Base-by-base conservation (phyloP, 2,797 vertebrate species). In the Pogonophryne albipinna region DNA sequence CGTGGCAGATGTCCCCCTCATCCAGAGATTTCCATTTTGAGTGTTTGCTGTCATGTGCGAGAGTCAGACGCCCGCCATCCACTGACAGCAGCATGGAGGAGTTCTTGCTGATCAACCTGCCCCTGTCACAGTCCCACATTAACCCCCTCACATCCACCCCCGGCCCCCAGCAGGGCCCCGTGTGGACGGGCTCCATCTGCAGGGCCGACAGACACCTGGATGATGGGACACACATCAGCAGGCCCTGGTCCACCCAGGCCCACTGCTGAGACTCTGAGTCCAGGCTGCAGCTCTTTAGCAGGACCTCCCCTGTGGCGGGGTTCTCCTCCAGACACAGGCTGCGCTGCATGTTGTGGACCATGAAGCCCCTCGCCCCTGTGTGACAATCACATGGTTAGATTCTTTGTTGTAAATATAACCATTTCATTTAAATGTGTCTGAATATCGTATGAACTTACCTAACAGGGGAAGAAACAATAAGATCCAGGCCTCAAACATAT, bases 401-500 rank as follows among this genome's bases (percentile, higher is more conserved):
- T 4, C 2, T 61, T 2, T 34, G 8, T 69, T 38, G 10, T 9
- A n/a, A 10, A 56, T 14, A 58, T 20, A 61, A n/a, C 13, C 41
- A 38, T 51, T 5, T 27, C 4, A 23, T 59, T 2, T 44, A 44
- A 61, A 44, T 59, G 3, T 34, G 8, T 63, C 15, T 64, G n/a
- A 55, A 56, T 42, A 38, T 51, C 31, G 9, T 3, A 17, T 5
- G 13, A 15, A 47, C 73, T 79, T 93, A 97, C 97, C 96, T 88
- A 93, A 87, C 49, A 96, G 80, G 65, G 95, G 58, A n/a, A 96
- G 66, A 58, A 90, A 87, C 50, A 94, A 69, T 5, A 90, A 52
- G 31, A 96, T 88, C 94, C 93, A 95, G 42, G 86, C 59, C 10
- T 60, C 15, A 70, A 79, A 77, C 96, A 97, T 96, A 51, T 73